Percentiles rank a stretch among this genome's conserved stretches.
These are phyloP conservation scores for Oncorhynchus mykiss DNA, from an alignment of 2,113 vertebrate genomes.

Conservation along the genomic window DNA sequence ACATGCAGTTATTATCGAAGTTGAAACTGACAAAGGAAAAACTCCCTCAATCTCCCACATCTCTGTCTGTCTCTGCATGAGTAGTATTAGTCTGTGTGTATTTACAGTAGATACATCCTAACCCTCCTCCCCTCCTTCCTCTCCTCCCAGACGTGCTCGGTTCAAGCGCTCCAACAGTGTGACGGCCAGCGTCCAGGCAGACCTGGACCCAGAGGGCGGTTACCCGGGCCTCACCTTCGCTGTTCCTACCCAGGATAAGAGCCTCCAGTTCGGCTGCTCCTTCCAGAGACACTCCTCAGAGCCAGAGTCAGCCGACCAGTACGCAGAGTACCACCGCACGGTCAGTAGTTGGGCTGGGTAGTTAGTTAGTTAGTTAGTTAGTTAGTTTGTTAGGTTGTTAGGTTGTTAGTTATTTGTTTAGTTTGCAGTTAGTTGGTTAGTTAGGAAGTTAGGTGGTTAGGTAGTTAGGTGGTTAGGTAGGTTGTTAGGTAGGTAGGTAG, in stretches of 20 bases:
- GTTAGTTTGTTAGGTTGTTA: too few relatives aligned
- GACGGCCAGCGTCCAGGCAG: slow-evolving; percentile 94
- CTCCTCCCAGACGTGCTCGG: slow-evolving; percentile 81
- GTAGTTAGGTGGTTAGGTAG: too few relatives aligned
- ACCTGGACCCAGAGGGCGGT: slow-evolving; percentile 93
- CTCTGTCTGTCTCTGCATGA: too few relatives aligned
- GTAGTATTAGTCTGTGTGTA: slow-evolving; percentile 8
- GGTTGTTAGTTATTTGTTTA: too few relatives aligned
- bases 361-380: too few relatives aligned
- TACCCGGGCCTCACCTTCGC: slow-evolving; percentile 78
- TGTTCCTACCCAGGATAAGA: slow-evolving; percentile 93
- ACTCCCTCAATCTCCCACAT: too few relatives aligned
- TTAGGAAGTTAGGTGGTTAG: too few relatives aligned
- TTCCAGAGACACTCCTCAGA: slow-evolving; percentile 96
- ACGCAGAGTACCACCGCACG: slow-evolving; percentile 91
- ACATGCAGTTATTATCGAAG: too few relatives aligned
- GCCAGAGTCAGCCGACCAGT: slow-evolving; percentile 86
- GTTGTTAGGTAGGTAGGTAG: too few relatives aligned
- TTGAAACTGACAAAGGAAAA: too few relatives aligned
- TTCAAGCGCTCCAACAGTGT: slow-evolving; percentile 99
- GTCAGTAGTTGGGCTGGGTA: slow-evolving; percentile 54
- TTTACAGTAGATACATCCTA: too few relatives aligned
- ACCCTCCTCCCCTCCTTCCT: slow-evolving; percentile 10
- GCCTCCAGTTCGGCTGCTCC: slow-evolving; percentile 93
- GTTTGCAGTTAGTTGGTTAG: too few relatives aligned